Base-by-base conservation (phyloP, 92 coral and sea anemone species). In the Zoanthus sansibaricus region DNA sequence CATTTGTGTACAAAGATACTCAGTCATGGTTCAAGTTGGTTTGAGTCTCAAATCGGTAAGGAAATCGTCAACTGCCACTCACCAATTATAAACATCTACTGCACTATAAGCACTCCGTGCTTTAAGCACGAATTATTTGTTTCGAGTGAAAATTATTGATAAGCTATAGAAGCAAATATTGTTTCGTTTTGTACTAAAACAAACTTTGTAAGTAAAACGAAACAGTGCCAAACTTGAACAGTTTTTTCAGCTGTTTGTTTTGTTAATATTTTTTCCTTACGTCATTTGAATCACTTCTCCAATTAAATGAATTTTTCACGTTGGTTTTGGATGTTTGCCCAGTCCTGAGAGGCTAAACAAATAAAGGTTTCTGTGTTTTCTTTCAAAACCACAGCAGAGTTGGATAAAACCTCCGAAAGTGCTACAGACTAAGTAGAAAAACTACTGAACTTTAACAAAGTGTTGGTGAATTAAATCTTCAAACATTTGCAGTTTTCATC, bases 1-100 rank as follows among this genome's bases (percentile, higher is more conserved):
- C 84, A 79, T 79, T 16, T 79, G 84, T 32, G 10, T 18, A 44
- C 84, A 79, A 61, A 79, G 72, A 21, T 44, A 61, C 10, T 79
- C 72, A 14, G 84, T 45, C 84, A 79, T 79, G 21, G 62, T 62
- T 33, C 52, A 62, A 77, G 69, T 4, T 62, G n/a, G 66, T 58
- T 15, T 9, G 69, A 18, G 31, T 6, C n/a, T 7, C 15, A 2
- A 59, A 14, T 17, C 17, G 2, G 4, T 17, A 59, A 17, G 66
- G 18, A 11, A 59, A 17, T 3, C 66, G 15, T 15, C 6, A 59
- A 59, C 20, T 25, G 25, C 15, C 13, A 14, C 66, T 6, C 18
- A 14, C 6, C 3, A 59, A 5, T 18, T 18, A 62, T 62, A 5
- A 17, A 2, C 69, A 62, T 5, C 68, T 4, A 16, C 9, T 7